Evolutionary conservation across 2,113 vertebrate genomes (phyloP), one percentile per base, ranked within the genome.

Genomic region (Bufo bufo): DNA sequence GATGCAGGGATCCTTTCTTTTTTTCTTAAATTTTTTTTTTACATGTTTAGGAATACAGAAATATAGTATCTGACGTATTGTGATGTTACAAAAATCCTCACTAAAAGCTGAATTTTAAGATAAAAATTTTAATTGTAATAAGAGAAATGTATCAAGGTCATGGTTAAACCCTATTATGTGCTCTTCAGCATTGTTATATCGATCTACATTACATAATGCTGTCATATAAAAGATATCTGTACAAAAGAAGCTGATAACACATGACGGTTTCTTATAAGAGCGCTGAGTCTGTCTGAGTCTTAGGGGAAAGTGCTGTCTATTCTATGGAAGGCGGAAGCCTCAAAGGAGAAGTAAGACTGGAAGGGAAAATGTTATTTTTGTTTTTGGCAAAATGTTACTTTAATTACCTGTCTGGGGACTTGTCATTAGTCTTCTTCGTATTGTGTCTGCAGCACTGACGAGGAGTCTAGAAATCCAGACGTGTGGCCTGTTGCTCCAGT

Each of bases 321-420:
- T 69, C 19, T 83, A 69, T 69, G 63, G 81, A 63, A 79, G 19
- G n/a, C 20, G 14, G 20, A 65, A 88, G 23, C 63, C 86, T 83
- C 86, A 77, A 19, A 4, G 71, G 69, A 77, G 78, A 83, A 65
- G 83, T 77, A 83, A 50, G 23, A 74, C 23, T 88, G 80, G 79
- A 82, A 83, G 69, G n/a, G 82, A 88, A 75, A 65, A 47, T 63
- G 33, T 75, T 83, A 74, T 88, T 88, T 82, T 77, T 50, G 33
- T 82, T 83, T 74, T 83, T 56, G 8, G 86, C 56, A 66, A 54
- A 69, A 88, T 88, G 79, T 88, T 71, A 23, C 78, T 50, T 54
- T 88, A 88, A 88, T 88, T 82, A 74, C 71, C 61, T 77, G 86
- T 88, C 86, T 56, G 43, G 86, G 86, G 86, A 88, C 49, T 20